Base-by-base conservation (phyloP, 2,113 vertebrate species). In the Euleptes europaea region DNA sequence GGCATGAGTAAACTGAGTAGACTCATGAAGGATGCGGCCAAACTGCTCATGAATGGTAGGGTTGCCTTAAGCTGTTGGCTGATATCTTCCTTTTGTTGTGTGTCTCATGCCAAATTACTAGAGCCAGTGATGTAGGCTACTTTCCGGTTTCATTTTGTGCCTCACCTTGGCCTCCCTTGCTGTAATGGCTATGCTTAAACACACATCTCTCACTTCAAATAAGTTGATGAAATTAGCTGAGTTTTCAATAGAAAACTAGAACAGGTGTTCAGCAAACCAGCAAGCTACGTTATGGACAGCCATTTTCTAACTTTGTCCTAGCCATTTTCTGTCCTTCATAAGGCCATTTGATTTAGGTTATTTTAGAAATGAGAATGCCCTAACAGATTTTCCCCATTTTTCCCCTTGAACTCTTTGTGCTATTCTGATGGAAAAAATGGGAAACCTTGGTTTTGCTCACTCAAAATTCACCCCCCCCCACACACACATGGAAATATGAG, bases 141-240 rank as follows among this genome's bases (percentile, higher is more conserved):
- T 81, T 82, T 13, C 11, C 90, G 75, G 26, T 83, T 91, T 92
- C 47, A 57, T 31, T 5, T 89, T 17, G 21, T 63, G 23, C 74
- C 86, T 47, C 70, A 77, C 23, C n/a, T 76, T 26, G 57, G 2
- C 0, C 51, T 40, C 73, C 74, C 5, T 40, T 66, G 0, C 28
- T 66, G 11, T 0, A 63, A 1, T 73, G 13, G 51, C 3, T 26
- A 60, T 26, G 13, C 75, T 14, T 49, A 31, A 73, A 8, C 76
- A 12, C 33, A 38, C 5, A 84, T 72, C 67, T 26, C 21, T 17
- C 35, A 26, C 13, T 86, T 85, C 70, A 35, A n/a, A 73, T 82
- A 38, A 82, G 42, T 51, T 44, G 74, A 49, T n/a, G 84, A 26
- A 88, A 47, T 12, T 33, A 33, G 63, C 3, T 82, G 40, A 63